A percentile compares a stretch with the other conserved stretches of the same genome.
phyloP scores from a whole-genome alignment of 2,888 invertebrate species.

The Lottia scabra region DNA sequence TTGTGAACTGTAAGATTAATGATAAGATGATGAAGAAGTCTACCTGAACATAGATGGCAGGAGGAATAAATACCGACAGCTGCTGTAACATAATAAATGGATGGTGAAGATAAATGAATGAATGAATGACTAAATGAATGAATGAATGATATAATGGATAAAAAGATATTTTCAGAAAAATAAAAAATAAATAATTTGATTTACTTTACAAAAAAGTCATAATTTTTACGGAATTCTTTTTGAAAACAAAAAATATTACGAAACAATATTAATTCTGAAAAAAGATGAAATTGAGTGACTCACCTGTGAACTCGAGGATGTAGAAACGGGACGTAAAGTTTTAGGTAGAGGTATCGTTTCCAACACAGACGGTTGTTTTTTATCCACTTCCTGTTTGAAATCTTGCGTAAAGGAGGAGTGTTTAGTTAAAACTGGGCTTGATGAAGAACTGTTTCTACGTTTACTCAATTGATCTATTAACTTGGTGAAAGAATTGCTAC shows the following conservation, averaged over 20 bases:
- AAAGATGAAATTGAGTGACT: neutral
- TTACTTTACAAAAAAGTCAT: too few relatives aligned
- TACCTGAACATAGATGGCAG: neutral
- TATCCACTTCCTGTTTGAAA: neutral
- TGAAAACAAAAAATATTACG: neutral
- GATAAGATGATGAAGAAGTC: neutral
- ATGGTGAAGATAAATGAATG: neutral
- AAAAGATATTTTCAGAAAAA: too few relatives aligned
- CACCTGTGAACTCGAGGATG: slow-evolving; percentile 23
- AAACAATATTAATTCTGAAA: neutral
- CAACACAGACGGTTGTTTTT: neutral
- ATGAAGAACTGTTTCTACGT: slow-evolving; percentile 14
- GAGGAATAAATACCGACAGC: neutral
- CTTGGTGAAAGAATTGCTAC: slow-evolving; percentile 50
- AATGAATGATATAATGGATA: too few relatives aligned
- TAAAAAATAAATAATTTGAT: too few relatives aligned
- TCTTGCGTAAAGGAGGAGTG: neutral
- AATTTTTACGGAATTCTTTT: too few relatives aligned
- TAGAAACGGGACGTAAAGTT: slow-evolving; percentile 27
- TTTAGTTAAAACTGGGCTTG: neutral
- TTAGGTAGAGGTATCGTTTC: neutral
- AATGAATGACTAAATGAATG: too few relatives aligned
- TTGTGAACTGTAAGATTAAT: neutral
- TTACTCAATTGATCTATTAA: slow-evolving; percentile 27
- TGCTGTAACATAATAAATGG: neutral